Base-by-base conservation (phyloP, 2,888 invertebrate genomes). In the Mesoligia furuncula region DNA sequence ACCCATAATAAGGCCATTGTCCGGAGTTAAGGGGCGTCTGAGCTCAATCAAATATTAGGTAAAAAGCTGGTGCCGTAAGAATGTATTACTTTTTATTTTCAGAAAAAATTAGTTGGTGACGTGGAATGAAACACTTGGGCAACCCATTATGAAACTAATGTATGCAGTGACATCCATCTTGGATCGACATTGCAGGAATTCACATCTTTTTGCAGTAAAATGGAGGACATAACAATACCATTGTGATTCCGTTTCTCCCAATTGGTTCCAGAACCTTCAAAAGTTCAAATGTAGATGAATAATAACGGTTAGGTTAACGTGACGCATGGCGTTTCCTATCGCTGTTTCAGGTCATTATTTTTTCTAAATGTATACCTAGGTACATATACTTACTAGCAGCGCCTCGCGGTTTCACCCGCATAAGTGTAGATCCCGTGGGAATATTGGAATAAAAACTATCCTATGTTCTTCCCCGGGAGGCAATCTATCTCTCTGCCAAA, bases 1-100 rank as follows among this genome's bases (percentile, higher is more conserved):
- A 61, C 62, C 78, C 54, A 77, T 79, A 75, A 83, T 70, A 73
- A 79, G 65, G 67, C 36, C 72, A 71, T 73, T 83, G 73, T 48
- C 65, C 36, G 48, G 62, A 68, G 75, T 77, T 75, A 64, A 59
- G 48, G 67, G 64, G 62, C 39, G 42, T 57, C 75, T 45, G 85
- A 39, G 77, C 15, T 59, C 13, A 24, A 74, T n/a, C 27, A 57
- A 70, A 73, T 64, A 20, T 81, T 64, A 59, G n/a, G 27, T n/a
- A 6, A 27, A 48, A 74, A 74, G 17, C 69, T 54, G 15, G 20
- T 27, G 59, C 20, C 5, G 69, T 42, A 39, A n/a, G 13, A 67
- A 66, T 62, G 57, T 73, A 70, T 71, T 54, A n/a, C 20, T 57
- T 80, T n/a, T 57, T 2, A 8, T 69, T 39, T n/a, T 39, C 39